Evolutionary conservation across 2,888 invertebrate species (phyloP).

Genomic region (Argynnis bischoffii): DNA sequence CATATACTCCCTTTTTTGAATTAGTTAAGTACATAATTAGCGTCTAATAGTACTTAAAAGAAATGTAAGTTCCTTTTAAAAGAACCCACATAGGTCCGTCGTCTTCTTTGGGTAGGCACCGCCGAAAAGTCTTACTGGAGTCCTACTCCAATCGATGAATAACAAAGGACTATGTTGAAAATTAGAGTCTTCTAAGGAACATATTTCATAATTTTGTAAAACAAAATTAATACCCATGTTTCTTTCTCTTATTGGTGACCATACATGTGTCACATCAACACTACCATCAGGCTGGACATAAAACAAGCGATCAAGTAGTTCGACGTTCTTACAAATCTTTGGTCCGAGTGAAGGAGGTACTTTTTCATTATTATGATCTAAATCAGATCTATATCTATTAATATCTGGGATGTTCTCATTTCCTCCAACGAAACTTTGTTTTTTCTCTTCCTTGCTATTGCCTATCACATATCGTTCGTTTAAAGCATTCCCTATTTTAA

Average conservation of each 20-base stretch:
- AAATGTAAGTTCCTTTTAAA: conserved; percentile 49
- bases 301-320: conserved; percentile 56
- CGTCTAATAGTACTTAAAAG: too few relatives aligned
- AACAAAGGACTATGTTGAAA: conserved; percentile 55
- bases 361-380: conserved; percentile 48
- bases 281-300: conserved; percentile 68
- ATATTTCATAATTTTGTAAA: conserved; percentile 66
- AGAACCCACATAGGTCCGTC: conserved; percentile 82
- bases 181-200: conserved; percentile 60
- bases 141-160: conserved; percentile 85
- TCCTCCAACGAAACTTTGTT: conserved; percentile 65
- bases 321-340: conserved; percentile 65
- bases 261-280: conserved; percentile 61
- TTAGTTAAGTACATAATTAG: too few relatives aligned
- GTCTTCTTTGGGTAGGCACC: conserved; percentile 84
- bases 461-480: conserved; percentile 65
- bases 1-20: too few relatives aligned
- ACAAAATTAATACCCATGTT: conserved; percentile 67
- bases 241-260: conserved; percentile 61
- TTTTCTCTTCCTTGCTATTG: conserved; percentile 54
- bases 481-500: conserved; percentile 71
- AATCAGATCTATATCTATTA: conserved; percentile 61
- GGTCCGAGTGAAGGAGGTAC: conserved; percentile 58
- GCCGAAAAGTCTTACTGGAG: conserved; percentile 85
- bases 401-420: conserved; percentile 67